Conservation (phyloP, 2,113 vertebrate species). For the Syrmaticus mikado region DNA sequence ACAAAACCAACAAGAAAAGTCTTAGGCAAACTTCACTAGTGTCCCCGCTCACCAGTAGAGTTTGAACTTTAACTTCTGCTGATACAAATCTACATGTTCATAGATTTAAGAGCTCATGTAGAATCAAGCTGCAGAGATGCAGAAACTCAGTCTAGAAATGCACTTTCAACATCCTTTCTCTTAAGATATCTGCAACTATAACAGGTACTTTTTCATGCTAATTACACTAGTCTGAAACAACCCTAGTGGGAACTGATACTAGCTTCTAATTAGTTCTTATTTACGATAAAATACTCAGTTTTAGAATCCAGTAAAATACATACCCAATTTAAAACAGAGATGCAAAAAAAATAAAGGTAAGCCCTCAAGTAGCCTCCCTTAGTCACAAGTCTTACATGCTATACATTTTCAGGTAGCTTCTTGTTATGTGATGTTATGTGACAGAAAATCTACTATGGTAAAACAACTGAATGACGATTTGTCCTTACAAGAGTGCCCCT, state of each 20-base stretch:
- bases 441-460: background rate
- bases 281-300: background rate
- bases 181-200: background rate
- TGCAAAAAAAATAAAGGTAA: background rate
- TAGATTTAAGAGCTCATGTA: background rate
- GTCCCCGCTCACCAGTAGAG: background rate
- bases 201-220: background rate
- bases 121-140: background rate
- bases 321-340: background rate
- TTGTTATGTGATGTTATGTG: accelerated
- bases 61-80: background rate
- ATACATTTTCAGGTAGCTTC: background rate
- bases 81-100: too few relatives aligned
- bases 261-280: background rate
- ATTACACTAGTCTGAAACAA: background rate
- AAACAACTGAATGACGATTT: background rate
- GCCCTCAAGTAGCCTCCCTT: background rate
- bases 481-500: conserved; percentile 81
- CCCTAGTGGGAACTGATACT: too few relatives aligned
- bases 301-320: background rate
- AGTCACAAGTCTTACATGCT: background rate
- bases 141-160: background rate
- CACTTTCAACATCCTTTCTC: background rate
- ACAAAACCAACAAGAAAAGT: background rate
- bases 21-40: background rate